Conservation (phyloP, 2,797 vertebrate species). For the Smutsia gigantea region DNA sequence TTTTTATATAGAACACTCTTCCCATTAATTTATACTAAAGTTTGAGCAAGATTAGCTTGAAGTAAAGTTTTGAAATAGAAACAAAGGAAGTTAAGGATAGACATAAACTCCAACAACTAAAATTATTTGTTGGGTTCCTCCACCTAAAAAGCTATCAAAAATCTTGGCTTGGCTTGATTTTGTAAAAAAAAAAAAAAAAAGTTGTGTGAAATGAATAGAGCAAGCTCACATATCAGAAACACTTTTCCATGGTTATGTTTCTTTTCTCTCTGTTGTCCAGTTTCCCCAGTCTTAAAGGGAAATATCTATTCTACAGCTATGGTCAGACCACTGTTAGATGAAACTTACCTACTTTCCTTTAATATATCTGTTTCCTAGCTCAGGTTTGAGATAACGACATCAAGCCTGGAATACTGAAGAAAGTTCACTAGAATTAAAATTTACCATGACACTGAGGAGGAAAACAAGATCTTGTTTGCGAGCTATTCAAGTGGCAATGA, state of each 20-base stretch:
- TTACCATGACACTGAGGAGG: neutral
- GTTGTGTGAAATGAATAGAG: neutral
- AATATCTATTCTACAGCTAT: neutral
- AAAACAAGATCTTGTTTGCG: neutral
- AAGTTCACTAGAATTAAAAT: neutral
- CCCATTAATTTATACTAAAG: neutral
- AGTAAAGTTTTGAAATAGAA: constrained; percentile 34
- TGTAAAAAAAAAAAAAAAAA: neutral
- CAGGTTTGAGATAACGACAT: neutral
- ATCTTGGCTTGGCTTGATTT: constrained; percentile 36
- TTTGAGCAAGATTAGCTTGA: neutral
- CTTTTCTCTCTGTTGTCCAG: neutral
- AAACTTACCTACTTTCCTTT: neutral
- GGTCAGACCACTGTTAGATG: neutral
- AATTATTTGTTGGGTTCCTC: neutral
- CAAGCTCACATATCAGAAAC: neutral
- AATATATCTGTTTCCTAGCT: neutral
- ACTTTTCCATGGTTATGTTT: neutral
- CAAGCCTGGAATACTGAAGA: neutral
- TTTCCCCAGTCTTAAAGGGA: neutral
- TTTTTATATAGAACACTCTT: neutral
- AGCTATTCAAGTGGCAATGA: neutral
- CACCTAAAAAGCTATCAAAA: neutral
- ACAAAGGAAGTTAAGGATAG: neutral
- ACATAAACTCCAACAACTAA: neutral